Percentiles rank a stretch among this genome's conserved stretches.
Conservation (phyloP, 2,797 vertebrate genomes). For the Apogon hyalosoma region DNA sequence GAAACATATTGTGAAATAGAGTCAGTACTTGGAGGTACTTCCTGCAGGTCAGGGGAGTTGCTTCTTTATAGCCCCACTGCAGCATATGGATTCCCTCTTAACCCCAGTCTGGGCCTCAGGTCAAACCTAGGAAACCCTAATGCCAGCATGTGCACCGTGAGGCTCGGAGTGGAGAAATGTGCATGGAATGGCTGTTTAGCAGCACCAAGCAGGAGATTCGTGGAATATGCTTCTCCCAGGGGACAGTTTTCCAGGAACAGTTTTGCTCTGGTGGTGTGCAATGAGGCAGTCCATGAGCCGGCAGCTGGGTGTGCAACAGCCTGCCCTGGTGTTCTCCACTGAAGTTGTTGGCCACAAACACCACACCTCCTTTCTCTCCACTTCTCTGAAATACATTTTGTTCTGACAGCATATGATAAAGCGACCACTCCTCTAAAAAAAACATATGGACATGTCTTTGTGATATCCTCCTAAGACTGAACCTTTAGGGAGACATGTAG, state of each 20-base stretch:
- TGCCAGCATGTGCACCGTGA: conserved; percentile 36
- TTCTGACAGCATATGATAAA: conserved; percentile 57
- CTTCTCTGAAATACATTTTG: conserved; percentile 67
- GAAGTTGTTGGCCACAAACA: conserved; percentile 47
- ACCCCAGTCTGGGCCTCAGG: conserved; percentile 59
- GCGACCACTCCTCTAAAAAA: conserved; percentile 43
- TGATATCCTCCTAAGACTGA: conserved; percentile 6
- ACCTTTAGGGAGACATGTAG: conserved; percentile 21
- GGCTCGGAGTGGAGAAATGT: conserved; percentile 45
- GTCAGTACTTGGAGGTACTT: conserved; percentile 50
- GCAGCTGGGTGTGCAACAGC: conserved; percentile 46
- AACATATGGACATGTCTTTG: conserved; percentile 11
- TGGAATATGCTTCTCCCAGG: conserved; percentile 64
- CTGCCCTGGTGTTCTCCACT: conserved; percentile 34
- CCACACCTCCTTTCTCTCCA: conserved; percentile 53
- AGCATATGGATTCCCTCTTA: conserved; percentile 68
- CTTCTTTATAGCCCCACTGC: conserved; percentile 56
- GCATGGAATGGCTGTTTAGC: conserved; percentile 23
- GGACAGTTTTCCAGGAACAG: conserved; percentile 72
- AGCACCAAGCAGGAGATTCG: conserved; percentile 51
- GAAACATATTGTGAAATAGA: conserved; percentile 56
- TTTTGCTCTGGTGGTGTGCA: conserved; percentile 57
- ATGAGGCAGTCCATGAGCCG: conserved; percentile 41
- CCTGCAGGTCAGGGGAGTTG: conserved; percentile 63
- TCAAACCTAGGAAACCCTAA: conserved; percentile 58